Percentiles rank a stretch among this genome's conserved stretches.
phyloP scores from a whole-genome alignment of 2,888 invertebrate species.

The Lypha dubia region DNA sequence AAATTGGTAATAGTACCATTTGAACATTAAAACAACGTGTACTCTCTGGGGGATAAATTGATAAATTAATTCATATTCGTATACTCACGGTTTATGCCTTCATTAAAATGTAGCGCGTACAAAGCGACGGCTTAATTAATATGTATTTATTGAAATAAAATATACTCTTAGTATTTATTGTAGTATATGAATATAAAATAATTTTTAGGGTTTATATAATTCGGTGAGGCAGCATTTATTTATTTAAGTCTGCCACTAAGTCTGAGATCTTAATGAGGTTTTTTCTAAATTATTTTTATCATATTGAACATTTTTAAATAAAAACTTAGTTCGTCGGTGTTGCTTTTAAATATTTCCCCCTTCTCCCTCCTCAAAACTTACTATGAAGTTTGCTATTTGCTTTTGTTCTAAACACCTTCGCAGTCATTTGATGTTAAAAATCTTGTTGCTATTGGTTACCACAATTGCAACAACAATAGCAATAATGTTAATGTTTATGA shows the following conservation, averaged over 20 bases:
- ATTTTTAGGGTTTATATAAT: neutral
- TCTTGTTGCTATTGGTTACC: constrained; percentile 22
- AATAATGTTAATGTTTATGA: constrained; percentile 23
- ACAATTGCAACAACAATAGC: neutral
- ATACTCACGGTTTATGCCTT: too few relatives aligned
- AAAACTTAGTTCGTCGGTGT: constrained; percentile 39
- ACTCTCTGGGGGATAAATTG: too few relatives aligned
- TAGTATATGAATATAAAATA: too few relatives aligned
- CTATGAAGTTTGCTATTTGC: neutral
- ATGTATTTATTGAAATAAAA: too few relatives aligned
- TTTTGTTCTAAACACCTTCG: constrained; percentile 47
- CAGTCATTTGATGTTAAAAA: constrained; percentile 62
- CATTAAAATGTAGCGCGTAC: too few relatives aligned
- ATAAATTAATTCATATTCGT: too few relatives aligned
- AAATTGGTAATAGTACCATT: too few relatives aligned
- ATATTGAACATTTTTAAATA: constrained; percentile 49
- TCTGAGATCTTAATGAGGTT: constrained; percentile 7
- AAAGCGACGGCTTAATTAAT: too few relatives aligned
- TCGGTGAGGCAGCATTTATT: neutral
- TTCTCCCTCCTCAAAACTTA: neutral
- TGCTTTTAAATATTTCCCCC: constrained; percentile 1
- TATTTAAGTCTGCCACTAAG: constrained; percentile 43
- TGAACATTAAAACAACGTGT: too few relatives aligned
- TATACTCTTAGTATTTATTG: too few relatives aligned
- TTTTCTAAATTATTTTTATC: neutral